Percentiles rank a stretch among this genome's conserved stretches.
These are phyloP conservation scores for Panthera leo DNA, from an alignment of 2,113 vertebrate genomes.

Conservation along the genomic window DNA sequence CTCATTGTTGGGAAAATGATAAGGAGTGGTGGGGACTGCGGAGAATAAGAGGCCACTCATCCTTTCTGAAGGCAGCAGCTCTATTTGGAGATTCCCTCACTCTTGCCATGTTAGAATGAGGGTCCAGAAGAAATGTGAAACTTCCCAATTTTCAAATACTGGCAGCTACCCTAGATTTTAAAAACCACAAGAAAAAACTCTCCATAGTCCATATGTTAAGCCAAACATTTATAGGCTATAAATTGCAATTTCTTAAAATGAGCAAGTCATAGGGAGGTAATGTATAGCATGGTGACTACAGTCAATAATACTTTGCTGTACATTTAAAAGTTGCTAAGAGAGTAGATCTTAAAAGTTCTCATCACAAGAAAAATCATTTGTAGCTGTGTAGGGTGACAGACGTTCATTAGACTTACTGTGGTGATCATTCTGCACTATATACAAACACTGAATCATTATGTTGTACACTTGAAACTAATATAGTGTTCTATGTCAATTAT, in stretches of 20 bases:
- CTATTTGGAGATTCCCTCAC: neutral
- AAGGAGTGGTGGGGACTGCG: neutral
- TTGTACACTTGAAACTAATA: neutral
- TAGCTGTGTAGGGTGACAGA: neutral
- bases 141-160: neutral
- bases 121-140: neutral
- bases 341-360: neutral
- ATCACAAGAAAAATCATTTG: neutral
- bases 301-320: neutral
- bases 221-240: neutral
- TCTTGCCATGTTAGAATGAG: neutral
- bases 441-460: neutral
- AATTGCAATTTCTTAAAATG: neutral
- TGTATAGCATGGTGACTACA: neutral
- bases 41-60: neutral
- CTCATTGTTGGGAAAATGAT: neutral
- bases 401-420: neutral
- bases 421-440: neutral
- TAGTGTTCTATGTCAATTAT: neutral
- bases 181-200: neutral
- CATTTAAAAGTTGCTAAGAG: neutral
- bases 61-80: neutral
- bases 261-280: neutral
- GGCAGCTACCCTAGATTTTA: neutral
- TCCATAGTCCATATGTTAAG: neutral